Evolutionary conservation across 2,797 vertebrate species (phyloP).

Genomic region (Morus bassanus): DNA sequence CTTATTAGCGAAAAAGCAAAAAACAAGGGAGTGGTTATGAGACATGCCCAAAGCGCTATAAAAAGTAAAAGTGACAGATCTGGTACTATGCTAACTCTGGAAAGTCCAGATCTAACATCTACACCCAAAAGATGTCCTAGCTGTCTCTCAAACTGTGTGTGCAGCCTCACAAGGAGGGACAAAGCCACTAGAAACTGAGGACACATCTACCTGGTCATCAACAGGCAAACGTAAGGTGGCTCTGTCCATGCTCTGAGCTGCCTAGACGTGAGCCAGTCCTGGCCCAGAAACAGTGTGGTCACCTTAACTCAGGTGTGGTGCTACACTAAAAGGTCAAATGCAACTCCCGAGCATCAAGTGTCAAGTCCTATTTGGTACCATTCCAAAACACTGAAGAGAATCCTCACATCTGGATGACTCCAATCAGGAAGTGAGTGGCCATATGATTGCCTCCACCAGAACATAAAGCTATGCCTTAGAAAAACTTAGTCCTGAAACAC

Average conservation of each 20-base stretch:
- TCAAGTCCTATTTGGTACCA: background rate
- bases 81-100: background rate
- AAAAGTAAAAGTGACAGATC: background rate
- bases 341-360: background rate
- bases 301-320: background rate
- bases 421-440: background rate
- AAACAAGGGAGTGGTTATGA: background rate
- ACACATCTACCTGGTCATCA: background rate
- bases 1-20: background rate
- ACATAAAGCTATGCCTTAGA: background rate
- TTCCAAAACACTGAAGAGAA: background rate
- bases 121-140: background rate
- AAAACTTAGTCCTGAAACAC: background rate
- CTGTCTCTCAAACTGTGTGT: background rate
- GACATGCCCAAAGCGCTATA: background rate
- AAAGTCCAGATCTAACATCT: background rate
- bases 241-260: background rate
- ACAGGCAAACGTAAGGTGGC: background rate
- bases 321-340: background rate
- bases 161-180: background rate
- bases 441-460: background rate
- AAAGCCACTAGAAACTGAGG: background rate
- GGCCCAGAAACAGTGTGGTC: background rate
- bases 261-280: background rate
- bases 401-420: background rate